Percentiles rank a stretch among this genome's conserved stretches.
Conservation (phyloP, 2,888 invertebrate species). For the Erebia aethiops region DNA sequence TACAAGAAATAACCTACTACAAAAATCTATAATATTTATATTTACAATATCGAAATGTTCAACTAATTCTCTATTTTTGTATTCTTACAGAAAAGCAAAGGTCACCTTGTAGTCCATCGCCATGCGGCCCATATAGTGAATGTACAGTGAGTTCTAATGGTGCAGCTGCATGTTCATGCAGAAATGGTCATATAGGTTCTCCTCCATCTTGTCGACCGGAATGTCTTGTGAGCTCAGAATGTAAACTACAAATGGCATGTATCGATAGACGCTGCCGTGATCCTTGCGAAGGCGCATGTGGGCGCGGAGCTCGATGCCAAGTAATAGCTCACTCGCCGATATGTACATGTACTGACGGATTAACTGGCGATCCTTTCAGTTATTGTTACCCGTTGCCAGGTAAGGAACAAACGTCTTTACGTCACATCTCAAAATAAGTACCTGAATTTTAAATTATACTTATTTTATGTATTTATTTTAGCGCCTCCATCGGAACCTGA, state of each 20-base stretch:
- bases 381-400: conserved; percentile 84
- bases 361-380: conserved; percentile 88
- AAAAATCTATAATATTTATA: not conserved
- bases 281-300: conserved; percentile 90
- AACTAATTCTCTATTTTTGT: not conserved
- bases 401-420: conserved; percentile 50
- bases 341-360: conserved; percentile 87
- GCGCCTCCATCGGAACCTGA: conserved; percentile 52
- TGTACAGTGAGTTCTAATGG: conserved; percentile 79
- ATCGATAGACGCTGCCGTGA: conserved; percentile 88
- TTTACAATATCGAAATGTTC: not conserved
- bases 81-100: conserved; percentile 46
- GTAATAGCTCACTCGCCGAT: conserved; percentile 89
- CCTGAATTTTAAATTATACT: conserved; percentile 1
- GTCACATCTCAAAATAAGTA: not conserved
- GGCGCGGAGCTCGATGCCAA: conserved; percentile 87
- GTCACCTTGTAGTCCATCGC: conserved; percentile 87
- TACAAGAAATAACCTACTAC: too few species aligned
- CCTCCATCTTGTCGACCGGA: conserved; percentile 90
- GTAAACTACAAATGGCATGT: conserved; percentile 86
- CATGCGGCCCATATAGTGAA: conserved; percentile 89
- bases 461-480: conserved; percentile 45
- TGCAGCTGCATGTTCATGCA: conserved; percentile 87
- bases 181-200: conserved; percentile 87
- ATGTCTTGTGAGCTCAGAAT: conserved; percentile 89